Evolutionary conservation across 2,797 vertebrate species (phyloP).

Genomic region (Sitta carolinensis): DNA sequence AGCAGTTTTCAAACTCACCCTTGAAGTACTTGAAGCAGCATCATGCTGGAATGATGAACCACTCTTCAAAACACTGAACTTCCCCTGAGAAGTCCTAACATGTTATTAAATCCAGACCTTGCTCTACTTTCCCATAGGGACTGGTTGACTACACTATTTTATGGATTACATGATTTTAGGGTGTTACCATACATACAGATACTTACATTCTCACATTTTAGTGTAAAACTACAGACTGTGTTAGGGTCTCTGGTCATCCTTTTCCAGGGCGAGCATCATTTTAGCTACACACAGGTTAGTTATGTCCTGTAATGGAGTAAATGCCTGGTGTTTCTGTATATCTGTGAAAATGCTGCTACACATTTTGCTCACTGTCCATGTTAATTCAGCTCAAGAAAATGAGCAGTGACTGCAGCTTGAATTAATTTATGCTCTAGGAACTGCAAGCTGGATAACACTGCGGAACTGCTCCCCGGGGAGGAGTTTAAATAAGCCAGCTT

Average conservation of each 20-base stretch:
- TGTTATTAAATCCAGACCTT: background rate
- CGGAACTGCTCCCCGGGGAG: background rate
- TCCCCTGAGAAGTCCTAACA: background rate
- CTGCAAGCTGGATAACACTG: background rate
- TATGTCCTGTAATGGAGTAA: background rate
- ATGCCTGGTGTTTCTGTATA: background rate
- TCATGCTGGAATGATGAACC: background rate
- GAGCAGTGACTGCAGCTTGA: background rate
- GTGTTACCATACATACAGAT: background rate
- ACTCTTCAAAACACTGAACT: background rate
- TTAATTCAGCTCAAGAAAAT: background rate
- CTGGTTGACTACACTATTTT: background rate
- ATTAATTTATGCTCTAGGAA: slow-evolving; percentile 28
- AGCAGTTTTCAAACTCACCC: background rate
- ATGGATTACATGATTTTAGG: background rate
- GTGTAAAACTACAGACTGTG: background rate
- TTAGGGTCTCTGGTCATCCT: background rate
- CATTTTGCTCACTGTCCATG: background rate
- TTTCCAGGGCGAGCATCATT: background rate
- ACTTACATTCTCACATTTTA: background rate
- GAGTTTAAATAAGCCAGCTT: slow-evolving; percentile 17
- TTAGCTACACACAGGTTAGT: background rate
- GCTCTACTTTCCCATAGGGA: background rate
- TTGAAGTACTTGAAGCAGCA: background rate
- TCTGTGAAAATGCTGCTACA: background rate